Conservation (phyloP, 2,113 vertebrate genomes). For the Saccopteryx bilineata region DNA sequence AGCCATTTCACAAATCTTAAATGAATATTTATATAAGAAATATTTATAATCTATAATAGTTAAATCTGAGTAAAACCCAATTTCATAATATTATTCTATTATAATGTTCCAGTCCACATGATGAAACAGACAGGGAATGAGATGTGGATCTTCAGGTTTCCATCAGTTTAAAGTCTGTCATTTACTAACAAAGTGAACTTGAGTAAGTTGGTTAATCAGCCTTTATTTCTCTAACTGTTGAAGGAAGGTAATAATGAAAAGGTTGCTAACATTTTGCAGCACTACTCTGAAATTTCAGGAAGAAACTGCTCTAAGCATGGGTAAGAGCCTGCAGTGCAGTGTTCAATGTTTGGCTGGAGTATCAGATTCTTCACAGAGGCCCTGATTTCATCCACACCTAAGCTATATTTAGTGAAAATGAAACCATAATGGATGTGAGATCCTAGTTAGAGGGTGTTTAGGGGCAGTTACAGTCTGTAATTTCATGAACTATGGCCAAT, state of each 20-base stretch:
- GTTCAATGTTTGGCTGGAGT: not conserved
- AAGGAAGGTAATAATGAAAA: not conserved
- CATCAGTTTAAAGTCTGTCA: not conserved
- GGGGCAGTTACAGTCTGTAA: not conserved
- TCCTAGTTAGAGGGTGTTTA: not conserved
- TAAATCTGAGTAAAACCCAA: not conserved
- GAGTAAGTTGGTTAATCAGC: not conserved
- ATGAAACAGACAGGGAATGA: not conserved
- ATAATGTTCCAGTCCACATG: not conserved
- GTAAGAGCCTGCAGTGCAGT: not conserved
- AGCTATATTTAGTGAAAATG: not conserved
- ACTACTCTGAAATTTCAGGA: not conserved
- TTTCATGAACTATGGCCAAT: not conserved
- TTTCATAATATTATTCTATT: not conserved
- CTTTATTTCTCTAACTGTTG: not conserved
- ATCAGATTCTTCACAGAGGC: not conserved
- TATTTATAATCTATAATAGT: not conserved
- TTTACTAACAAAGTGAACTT: not conserved
- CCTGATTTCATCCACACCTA: not conserved
- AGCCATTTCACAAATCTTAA: not conserved
- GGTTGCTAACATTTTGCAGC: not conserved
- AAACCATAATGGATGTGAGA: not conserved
- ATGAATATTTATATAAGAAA: not conserved
- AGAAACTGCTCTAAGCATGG: not conserved
- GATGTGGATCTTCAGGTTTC: not conserved